Evolutionary conservation across 2,113 vertebrate genomes (phyloP), one percentile per base, ranked within the genome.

Genomic region (Parotia lawesii): DNA sequence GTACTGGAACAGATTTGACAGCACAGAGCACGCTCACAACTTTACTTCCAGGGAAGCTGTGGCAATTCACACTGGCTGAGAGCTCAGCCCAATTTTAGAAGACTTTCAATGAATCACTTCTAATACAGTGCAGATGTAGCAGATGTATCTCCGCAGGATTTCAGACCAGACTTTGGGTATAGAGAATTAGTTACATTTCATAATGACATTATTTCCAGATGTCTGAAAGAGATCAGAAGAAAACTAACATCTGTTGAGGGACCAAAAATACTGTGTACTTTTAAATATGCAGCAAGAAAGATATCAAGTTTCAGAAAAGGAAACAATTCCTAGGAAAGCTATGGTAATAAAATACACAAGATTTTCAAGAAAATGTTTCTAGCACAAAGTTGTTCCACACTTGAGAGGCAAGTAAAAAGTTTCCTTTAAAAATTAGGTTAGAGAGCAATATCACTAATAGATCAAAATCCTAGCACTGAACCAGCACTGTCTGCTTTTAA

Each of bases 141-240:
- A 93, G 71, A 85, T 77, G 29, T 11, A 88, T 72, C 60, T 88
- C 79, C 62, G 47, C 69, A 77, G 80, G 70, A 89, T 92, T 84
- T 84, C 80, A 89, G 50, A 57, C 37, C n/a, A 85, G 64, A 47
- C 28, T 50, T 89, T 58, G 72, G 33, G 84, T 94, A 89, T 10
- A 74, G 76, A 94, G 64, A 86, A 73, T 80, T 89, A 89, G 64
- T 70, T 86, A 90, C 42, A 88, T 89, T 72, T 95, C 69, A 62
- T 92, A 73, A 53, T 84, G 89, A 86, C 56, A 75, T 90, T 85
- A 85, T 78, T 93, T 91, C 90, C 82, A 96, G 94, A 95, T 91
- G 82, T 74, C 85, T 87, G 74, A 51, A 77, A 77, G 65, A 87
- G 78, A 87, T 85, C 61, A 90, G 78, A 91, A 78, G 74, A 75